phyloP scores from a whole-genome alignment of 1,140 invertebrate genomes.

The Drosophila tsacasi region DNA sequence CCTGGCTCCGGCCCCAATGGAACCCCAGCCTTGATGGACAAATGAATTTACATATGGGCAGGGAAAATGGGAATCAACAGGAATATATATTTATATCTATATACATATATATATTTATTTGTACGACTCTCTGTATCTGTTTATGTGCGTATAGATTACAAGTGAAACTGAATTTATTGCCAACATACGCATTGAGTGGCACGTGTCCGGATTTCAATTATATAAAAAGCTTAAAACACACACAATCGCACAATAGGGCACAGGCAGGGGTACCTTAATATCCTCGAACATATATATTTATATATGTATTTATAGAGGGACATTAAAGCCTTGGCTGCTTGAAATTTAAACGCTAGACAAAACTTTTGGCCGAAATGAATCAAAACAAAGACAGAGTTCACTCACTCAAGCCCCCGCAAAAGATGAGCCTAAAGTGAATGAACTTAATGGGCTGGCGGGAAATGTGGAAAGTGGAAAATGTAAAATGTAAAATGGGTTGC shows the following conservation, averaged over 20 bases:
- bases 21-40: slow-evolving; percentile 18
- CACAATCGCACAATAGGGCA: slow-evolving; percentile 20
- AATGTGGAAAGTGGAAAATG: slow-evolving; percentile 14
- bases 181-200: slow-evolving; percentile 50
- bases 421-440: slow-evolving; percentile 43
- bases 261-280: background rate
- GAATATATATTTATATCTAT: slow-evolving; percentile 18
- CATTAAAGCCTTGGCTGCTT: slow-evolving; percentile 26
- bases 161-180: slow-evolving; percentile 53
- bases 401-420: slow-evolving; percentile 10
- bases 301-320: background rate
- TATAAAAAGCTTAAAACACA: slow-evolving; percentile 67
- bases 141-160: slow-evolving; percentile 52
- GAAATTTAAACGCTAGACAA: slow-evolving; percentile 34
- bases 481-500: slow-evolving; percentile 23
- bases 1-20: slow-evolving; percentile 5
- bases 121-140: slow-evolving; percentile 10
- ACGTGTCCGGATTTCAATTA: slow-evolving; percentile 74
- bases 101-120: background rate
- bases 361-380: slow-evolving; percentile 21
- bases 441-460: slow-evolving; percentile 14
- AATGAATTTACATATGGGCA: slow-evolving; percentile 40
- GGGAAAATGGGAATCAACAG: slow-evolving; percentile 9
- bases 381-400: slow-evolving; percentile 46
- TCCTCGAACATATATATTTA: background rate